Evolutionary conservation across 2,888 invertebrate genomes (phyloP).

Genomic region (Tridacna crocea): DNA sequence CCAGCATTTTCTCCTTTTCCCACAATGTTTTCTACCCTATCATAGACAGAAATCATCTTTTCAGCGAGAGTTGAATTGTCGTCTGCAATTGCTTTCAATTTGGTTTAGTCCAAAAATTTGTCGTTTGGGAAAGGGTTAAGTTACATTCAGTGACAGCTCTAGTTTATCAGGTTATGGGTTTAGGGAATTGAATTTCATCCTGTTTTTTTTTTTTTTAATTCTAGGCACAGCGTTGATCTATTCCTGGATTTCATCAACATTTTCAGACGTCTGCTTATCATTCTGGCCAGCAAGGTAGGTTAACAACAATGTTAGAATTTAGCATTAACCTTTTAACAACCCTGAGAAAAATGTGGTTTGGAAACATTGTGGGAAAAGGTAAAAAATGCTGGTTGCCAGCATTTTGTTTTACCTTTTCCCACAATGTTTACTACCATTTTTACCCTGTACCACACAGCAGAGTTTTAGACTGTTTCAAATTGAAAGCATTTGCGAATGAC

Average conservation of each 20-base stretch:
- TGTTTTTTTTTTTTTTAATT: slow-evolving; percentile 58
- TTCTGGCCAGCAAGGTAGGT: slow-evolving; percentile 87
- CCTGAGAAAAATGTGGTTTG: background rate
- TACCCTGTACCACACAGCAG: too few species aligned
- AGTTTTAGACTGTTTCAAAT: too few species aligned
- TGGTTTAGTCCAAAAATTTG: too few species aligned
- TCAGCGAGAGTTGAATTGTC: too few species aligned
- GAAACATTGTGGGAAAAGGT: background rate
- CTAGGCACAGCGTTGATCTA: slow-evolving; percentile 93
- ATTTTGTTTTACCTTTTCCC: too few species aligned
- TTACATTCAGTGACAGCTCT: too few species aligned
- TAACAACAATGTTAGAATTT: background rate
- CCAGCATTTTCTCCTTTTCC: background rate
- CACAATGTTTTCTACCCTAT: slow-evolving; percentile 1
- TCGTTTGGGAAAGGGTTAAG: too few species aligned
- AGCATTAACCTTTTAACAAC: background rate
- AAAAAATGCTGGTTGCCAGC: background rate
- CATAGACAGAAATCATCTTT: too few species aligned
- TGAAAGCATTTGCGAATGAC: too few species aligned
- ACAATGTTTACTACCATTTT: too few species aligned
- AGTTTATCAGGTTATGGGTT: background rate
- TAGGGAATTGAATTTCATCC: background rate
- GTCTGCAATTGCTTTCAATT: too few species aligned
- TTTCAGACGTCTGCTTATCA: slow-evolving; percentile 95
- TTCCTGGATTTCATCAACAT: slow-evolving; percentile 98